These are phyloP conservation scores for Lasioglossum pauxillum DNA, from an alignment of 2,888 invertebrate species.

Conservation along the genomic window DNA sequence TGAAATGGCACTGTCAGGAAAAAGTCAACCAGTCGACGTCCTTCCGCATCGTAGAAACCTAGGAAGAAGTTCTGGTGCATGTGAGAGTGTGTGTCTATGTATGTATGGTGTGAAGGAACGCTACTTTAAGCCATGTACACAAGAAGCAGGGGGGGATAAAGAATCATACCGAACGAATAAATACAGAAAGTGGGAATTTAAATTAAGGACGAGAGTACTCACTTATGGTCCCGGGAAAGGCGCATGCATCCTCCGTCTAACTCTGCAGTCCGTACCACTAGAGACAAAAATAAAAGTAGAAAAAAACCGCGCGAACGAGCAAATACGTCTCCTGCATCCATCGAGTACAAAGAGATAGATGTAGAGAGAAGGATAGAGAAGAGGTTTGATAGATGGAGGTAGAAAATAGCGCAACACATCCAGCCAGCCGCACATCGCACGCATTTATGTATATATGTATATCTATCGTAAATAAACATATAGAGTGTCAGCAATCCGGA, in stretches of 20 bases:
- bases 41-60: not conserved
- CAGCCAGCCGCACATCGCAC: conserved; percentile 78
- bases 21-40: not conserved
- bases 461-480: conserved; percentile 46
- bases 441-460: conserved; percentile 63
- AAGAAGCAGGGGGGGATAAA: conserved; percentile 33
- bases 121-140: conserved; percentile 22
- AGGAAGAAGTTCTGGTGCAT: not conserved
- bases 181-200: conserved; percentile 59
- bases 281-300: conserved; percentile 83
- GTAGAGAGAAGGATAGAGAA: conserved; percentile 50
- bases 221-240: conserved; percentile 84
- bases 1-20: not conserved
- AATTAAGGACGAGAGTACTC: conserved; percentile 82
- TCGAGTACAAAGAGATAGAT: conserved; percentile 62
- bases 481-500: not conserved
- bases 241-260: conserved; percentile 85
- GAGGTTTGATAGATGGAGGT: conserved; percentile 46
- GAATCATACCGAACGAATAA: conserved; percentile 24
- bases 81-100: not conserved
- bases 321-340: conserved; percentile 65
- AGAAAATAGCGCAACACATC: conserved; percentile 75
- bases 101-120: not conserved
- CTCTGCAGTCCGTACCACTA: conserved; percentile 85
- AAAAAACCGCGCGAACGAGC: conserved; percentile 78